A percentile compares a stretch with the other conserved stretches of the same genome.
Evolutionary conservation across 1,140 invertebrate species (phyloP).

Genomic region (Ceratitis capitata): DNA sequence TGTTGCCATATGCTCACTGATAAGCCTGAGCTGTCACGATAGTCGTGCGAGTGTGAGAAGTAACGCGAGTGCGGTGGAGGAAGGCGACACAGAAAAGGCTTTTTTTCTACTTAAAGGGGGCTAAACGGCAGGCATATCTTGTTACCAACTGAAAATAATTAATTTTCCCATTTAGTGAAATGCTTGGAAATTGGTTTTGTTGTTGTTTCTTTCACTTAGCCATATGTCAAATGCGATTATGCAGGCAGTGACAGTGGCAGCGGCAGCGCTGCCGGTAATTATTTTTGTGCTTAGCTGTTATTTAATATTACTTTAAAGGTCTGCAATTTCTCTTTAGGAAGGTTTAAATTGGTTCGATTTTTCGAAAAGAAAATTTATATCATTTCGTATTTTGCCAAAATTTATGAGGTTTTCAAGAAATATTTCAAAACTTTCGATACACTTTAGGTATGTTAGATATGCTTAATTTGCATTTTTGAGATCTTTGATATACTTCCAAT

Average conservation of each 20-base stretch:
- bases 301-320: too few relatives aligned
- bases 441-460: too few relatives aligned
- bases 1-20: background rate
- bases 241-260: background rate
- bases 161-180: background rate
- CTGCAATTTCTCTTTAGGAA: too few relatives aligned
- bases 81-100: background rate
- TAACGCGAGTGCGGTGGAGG: background rate
- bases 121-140: background rate
- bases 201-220: background rate
- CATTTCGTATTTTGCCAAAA: too few relatives aligned
- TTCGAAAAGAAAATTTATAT: too few relatives aligned
- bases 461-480: too few relatives aligned
- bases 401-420: too few relatives aligned
- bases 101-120: background rate
- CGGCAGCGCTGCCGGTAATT: background rate
- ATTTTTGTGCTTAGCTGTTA: background rate
- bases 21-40: background rate
- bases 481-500: too few relatives aligned
- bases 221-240: background rate
- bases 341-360: too few relatives aligned
- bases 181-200: background rate
- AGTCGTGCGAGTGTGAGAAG: background rate
- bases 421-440: too few relatives aligned
- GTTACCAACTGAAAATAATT: background rate